These are phyloP conservation scores for Notolepis coatsorum DNA, from an alignment of 2,797 vertebrate species.

Conservation along the genomic window DNA sequence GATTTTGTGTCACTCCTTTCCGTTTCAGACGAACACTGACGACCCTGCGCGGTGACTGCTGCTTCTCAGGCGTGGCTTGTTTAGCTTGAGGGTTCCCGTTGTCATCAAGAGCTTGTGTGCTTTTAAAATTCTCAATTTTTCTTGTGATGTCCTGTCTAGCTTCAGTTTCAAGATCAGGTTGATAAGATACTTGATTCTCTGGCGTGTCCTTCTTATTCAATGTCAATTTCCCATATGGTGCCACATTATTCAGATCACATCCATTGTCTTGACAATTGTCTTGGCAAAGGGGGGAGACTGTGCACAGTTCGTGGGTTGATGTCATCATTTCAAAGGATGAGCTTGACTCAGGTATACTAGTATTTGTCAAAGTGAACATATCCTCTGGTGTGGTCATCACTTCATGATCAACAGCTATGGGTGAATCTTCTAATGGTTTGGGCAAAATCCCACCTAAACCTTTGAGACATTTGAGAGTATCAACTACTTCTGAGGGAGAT, in stretches of 20 bases:
- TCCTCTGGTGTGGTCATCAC: slow-evolving; percentile 35
- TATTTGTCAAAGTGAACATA: slow-evolving; percentile 63
- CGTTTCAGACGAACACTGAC: slow-evolving; percentile 73
- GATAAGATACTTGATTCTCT: slow-evolving; percentile 15
- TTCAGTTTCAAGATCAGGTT: slow-evolving; percentile 9
- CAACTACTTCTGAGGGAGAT: slow-evolving; percentile 59
- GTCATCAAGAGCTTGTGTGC: slow-evolving; percentile 49
- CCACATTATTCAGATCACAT: slow-evolving; percentile 20
- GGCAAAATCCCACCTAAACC: slow-evolving; percentile 12
- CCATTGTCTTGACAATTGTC: slow-evolving; percentile 42
- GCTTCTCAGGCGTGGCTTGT: neutral
- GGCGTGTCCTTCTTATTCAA: slow-evolving; percentile 9
- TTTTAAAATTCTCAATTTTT: slow-evolving; percentile 15
- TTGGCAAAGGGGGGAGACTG: slow-evolving; percentile 54
- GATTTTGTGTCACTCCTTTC: slow-evolving; percentile 56
- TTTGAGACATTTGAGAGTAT: slow-evolving; percentile 41
- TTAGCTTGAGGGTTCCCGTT: slow-evolving; percentile 62
- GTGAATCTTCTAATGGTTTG: slow-evolving; percentile 21
- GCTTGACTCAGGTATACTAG: slow-evolving; percentile 59
- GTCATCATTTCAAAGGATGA: slow-evolving; percentile 58
- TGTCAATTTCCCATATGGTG: slow-evolving; percentile 11
- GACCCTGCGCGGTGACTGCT: slow-evolving; percentile 43
- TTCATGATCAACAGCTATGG: slow-evolving; percentile 11
- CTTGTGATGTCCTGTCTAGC: slow-evolving; percentile 11
- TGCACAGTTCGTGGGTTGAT: slow-evolving; percentile 49